phyloP scores from a whole-genome alignment of 92 coral and sea anemone genomes.

The Epizoanthus fatuus region DNA sequence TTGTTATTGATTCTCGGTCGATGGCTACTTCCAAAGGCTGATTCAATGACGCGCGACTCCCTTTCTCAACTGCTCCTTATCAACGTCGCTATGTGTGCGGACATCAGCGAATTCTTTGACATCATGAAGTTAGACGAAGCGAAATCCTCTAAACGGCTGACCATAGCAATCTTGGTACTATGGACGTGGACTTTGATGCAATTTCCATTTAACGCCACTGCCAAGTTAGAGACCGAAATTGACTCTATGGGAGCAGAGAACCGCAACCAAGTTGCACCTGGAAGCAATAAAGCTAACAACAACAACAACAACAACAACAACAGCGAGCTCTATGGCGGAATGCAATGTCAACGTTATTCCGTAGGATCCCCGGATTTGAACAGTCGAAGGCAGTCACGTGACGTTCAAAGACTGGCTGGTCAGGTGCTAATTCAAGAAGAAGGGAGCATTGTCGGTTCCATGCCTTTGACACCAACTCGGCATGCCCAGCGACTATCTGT shows the following conservation, averaged over 20 bases:
- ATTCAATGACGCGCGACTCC: conserved; percentile 89
- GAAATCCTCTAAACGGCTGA: conserved; percentile 71
- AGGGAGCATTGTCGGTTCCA: neutral
- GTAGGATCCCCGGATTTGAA: conserved; percentile 33
- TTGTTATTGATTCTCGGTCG: conserved; percentile 94
- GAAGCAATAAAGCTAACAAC: neutral
- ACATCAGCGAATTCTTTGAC: conserved; percentile 97
- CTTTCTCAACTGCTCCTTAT: conserved; percentile 94
- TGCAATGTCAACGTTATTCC: neutral
- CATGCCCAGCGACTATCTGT: conserved; percentile 26
- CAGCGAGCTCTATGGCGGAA: neutral
- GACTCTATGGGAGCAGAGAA: conserved; percentile 9
- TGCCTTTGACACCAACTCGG: neutral
- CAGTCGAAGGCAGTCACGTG: conserved; percentile 39
- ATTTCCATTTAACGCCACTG: conserved; percentile 95
- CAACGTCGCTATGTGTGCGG: conserved; percentile 98
- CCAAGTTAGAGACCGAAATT: conserved; percentile 73
- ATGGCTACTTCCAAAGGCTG: conserved; percentile 94
- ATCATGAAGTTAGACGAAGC: conserved; percentile 80
- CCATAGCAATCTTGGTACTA: conserved; percentile 77
- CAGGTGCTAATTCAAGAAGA: conserved; percentile 33
- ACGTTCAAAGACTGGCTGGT: conserved; percentile 41
- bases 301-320: neutral
- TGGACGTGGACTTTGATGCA: conserved; percentile 98
- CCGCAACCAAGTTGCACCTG: conserved; percentile 22